phyloP scores from a whole-genome alignment of 2,888 invertebrate genomes.

The Netelia melanura region DNA sequence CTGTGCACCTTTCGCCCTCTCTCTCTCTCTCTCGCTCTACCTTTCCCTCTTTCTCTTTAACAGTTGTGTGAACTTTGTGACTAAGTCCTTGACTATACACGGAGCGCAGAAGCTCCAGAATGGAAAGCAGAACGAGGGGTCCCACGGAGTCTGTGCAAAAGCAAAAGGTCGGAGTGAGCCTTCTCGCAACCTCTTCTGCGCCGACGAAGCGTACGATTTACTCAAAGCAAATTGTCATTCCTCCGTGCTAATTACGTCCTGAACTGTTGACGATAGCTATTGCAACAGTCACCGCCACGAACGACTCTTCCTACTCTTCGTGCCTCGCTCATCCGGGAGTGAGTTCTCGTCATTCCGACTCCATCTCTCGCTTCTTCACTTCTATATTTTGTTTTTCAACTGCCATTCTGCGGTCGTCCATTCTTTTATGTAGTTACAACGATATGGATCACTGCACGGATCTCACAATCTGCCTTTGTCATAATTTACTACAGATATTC shows the following conservation, averaged over 20 bases:
- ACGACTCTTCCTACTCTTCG: constrained; percentile 43
- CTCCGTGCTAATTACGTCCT: constrained; percentile 68
- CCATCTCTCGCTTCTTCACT: not conserved
- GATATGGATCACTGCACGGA: not conserved
- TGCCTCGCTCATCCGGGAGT: not conserved
- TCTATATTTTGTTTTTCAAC: constrained; percentile 32
- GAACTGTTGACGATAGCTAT: constrained; percentile 66
- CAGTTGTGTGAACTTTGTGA: constrained; percentile 54
- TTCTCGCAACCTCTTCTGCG: constrained; percentile 4
- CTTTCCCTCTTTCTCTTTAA: constrained; percentile 14
- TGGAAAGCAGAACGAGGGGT: constrained; percentile 10
- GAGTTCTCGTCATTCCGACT: constrained; percentile 15
- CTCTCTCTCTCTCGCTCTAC: constrained; percentile 15
- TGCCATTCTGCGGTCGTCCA: constrained; percentile 23
- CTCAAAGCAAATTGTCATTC: constrained; percentile 73
- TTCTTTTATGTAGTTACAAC: not conserved
- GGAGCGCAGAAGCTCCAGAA: constrained; percentile 44
- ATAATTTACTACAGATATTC: constrained; percentile 59
- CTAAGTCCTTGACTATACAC: constrained; percentile 47
- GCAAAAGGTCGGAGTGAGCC: constrained; percentile 21
- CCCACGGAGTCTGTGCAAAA: constrained; percentile 7
- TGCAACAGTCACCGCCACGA: constrained; percentile 34
- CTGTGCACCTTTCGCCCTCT: constrained; percentile 40
- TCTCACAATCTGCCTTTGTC: constrained; percentile 17
- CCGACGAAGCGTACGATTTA: constrained; percentile 59